A percentile compares a stretch with the other conserved stretches of the same genome.
Evolutionary conservation across 2,888 invertebrate genomes (phyloP).

Genomic region (Torymus texanus): DNA sequence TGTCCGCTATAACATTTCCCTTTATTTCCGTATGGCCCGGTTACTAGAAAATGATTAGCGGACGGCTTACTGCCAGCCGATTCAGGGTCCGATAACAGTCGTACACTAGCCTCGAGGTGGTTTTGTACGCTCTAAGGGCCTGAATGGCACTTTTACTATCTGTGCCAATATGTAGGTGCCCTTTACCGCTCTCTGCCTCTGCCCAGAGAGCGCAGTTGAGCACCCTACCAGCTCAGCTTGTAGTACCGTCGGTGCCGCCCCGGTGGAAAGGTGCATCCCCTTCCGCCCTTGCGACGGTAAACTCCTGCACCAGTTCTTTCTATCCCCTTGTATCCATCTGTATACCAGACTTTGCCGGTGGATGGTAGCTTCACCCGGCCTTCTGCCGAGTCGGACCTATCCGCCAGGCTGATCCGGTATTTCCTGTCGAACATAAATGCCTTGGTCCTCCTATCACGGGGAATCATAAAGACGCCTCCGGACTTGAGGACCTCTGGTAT

Average conservation of each 20-base stretch:
- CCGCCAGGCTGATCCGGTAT: not conserved
- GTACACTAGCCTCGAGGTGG: too few relatives aligned
- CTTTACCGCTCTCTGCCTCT: too few relatives aligned
- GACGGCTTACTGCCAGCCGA: too few relatives aligned
- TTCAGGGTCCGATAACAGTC: too few relatives aligned
- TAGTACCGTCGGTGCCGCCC: not conserved
- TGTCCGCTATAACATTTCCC: too few relatives aligned
- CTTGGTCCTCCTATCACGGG: too few relatives aligned
- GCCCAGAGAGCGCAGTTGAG: not conserved
- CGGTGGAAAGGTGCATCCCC: not conserved
- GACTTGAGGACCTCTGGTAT: not conserved
- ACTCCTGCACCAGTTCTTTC: not conserved
- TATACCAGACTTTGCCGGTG: not conserved
- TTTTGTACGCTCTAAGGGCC: too few relatives aligned
- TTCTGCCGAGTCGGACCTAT: not conserved
- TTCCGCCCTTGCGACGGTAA: not conserved
- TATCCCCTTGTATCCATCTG: constrained; percentile 1
- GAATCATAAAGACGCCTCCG: not conserved
- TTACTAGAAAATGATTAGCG: too few relatives aligned
- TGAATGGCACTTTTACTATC: too few relatives aligned
- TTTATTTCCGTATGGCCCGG: too few relatives aligned
- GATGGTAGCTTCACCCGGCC: not conserved
- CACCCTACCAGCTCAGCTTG: not conserved
- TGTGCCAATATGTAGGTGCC: too few relatives aligned
- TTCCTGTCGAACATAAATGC: not conserved